These are phyloP conservation scores for Ahaetulla prasina DNA, from an alignment of 2,113 vertebrate genomes.

Conservation along the genomic window DNA sequence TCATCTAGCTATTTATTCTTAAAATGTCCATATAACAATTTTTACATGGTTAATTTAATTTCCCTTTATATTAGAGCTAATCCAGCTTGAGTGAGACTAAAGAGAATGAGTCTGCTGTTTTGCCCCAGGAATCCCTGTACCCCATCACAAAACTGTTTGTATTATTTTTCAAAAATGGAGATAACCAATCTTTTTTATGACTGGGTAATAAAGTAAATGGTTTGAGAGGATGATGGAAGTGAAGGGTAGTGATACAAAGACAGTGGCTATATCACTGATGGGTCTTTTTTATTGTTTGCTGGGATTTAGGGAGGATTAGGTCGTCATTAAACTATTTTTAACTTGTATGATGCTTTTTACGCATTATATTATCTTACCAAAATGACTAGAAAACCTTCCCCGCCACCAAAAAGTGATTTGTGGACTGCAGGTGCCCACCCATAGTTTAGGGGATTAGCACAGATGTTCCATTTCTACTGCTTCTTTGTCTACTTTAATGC, in stretches of 20 bases:
- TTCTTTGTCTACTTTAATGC: constrained; percentile 27
- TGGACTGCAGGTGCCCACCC: not conserved
- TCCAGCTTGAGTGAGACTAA: not conserved
- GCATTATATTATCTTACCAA: not conserved
- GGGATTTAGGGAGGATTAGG: not conserved
- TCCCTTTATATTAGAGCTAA: not conserved
- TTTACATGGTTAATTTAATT: not conserved
- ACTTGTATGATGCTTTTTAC: not conserved
- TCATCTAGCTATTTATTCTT: not conserved
- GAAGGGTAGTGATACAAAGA: not conserved
- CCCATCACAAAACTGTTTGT: not conserved
- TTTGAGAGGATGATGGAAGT: not conserved
- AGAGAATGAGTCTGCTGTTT: not conserved
- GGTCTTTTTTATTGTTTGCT: not conserved
- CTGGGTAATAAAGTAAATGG: not conserved
- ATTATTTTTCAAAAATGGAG: not conserved
- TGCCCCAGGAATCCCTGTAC: not conserved
- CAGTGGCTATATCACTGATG: not conserved
- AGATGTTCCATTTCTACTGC: constrained; percentile 51
- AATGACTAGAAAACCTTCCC: not conserved
- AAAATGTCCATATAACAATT: not conserved
- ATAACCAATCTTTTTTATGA: not conserved
- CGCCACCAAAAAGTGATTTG: not conserved
- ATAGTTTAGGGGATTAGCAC: constrained; percentile 33
- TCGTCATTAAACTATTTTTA: not conserved